Conservation (phyloP, 2,797 vertebrate species). For the Echeneis naucrates region DNA sequence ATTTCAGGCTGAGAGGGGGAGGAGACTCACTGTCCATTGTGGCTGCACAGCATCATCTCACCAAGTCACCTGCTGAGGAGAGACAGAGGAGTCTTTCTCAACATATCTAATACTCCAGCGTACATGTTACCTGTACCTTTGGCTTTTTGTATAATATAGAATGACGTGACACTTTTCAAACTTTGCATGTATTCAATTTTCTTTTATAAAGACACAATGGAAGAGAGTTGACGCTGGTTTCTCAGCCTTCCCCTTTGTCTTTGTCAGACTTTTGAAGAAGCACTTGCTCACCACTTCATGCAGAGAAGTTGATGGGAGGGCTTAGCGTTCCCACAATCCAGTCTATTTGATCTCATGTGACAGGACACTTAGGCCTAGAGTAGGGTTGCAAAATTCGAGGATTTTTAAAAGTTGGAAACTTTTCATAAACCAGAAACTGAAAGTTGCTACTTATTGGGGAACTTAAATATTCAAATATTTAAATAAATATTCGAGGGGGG, state of each 20-base stretch:
- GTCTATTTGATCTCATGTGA: slow-evolving; percentile 33
- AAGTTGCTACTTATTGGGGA: too few relatives aligned
- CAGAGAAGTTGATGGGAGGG: slow-evolving; percentile 20
- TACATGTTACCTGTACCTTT: neutral
- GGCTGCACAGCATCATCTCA: neutral
- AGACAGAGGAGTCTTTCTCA: slow-evolving; percentile 38
- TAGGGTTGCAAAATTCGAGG: too few relatives aligned
- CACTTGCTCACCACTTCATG: too few relatives aligned
- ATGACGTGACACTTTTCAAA: neutral
- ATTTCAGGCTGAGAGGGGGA: slow-evolving; percentile 60
- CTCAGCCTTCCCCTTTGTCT: slow-evolving; percentile 35
- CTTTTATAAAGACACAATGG: slow-evolving; percentile 9
- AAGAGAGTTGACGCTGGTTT: slow-evolving; percentile 25
- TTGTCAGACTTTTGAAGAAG: too few relatives aligned
- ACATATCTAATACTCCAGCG: slow-evolving; percentile 26
- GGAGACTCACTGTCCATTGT: slow-evolving; percentile 40
- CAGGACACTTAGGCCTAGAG: slow-evolving; percentile 12
- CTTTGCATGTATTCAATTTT: neutral
- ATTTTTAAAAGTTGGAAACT: too few relatives aligned
- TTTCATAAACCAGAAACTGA: too few relatives aligned
- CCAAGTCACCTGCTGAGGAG: slow-evolving; percentile 35
- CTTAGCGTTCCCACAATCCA: slow-evolving; percentile 44
- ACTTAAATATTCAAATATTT: too few relatives aligned
- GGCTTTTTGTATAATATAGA: slow-evolving; percentile 29
- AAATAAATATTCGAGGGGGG: too few relatives aligned